phyloP scores from a whole-genome alignment of 2,113 vertebrate species.

The Puntigrus tetrazona region DNA sequence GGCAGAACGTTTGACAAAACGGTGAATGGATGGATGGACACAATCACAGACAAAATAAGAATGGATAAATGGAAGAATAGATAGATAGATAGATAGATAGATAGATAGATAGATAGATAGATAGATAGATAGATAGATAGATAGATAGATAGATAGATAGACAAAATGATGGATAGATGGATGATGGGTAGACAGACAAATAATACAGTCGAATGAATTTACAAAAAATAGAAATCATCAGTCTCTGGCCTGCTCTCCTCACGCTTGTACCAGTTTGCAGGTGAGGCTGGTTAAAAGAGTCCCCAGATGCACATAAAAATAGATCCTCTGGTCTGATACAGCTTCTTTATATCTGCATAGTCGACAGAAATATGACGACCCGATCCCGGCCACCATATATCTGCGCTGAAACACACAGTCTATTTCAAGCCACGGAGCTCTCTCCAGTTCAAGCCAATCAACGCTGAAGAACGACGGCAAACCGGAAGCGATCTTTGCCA shows the following conservation, averaged over 20 bases:
- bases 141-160: not conserved
- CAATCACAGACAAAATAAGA: not conserved
- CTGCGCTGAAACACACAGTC: not conserved
- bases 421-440: slow-evolving; percentile 17
- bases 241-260: too few species aligned
- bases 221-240: too few species aligned
- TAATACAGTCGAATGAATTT: too few species aligned
- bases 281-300: slow-evolving; percentile 5
- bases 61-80: not conserved
- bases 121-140: not conserved
- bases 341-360: slow-evolving; percentile 28
- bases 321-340: not conserved
- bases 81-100: not conserved
- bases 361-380: slow-evolving; percentile 29
- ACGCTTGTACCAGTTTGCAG: not conserved
- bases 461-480: not conserved
- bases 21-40: not conserved
- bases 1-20: too few species aligned
- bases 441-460: not conserved
- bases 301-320: slow-evolving; percentile 29
- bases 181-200: too few species aligned
- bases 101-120: not conserved
- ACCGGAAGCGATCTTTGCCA: not conserved
- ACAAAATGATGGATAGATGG: not conserved
- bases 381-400: not conserved